These are phyloP conservation scores for Pyxicephalus adspersus DNA, from an alignment of 2,113 vertebrate species.

Conservation along the genomic window DNA sequence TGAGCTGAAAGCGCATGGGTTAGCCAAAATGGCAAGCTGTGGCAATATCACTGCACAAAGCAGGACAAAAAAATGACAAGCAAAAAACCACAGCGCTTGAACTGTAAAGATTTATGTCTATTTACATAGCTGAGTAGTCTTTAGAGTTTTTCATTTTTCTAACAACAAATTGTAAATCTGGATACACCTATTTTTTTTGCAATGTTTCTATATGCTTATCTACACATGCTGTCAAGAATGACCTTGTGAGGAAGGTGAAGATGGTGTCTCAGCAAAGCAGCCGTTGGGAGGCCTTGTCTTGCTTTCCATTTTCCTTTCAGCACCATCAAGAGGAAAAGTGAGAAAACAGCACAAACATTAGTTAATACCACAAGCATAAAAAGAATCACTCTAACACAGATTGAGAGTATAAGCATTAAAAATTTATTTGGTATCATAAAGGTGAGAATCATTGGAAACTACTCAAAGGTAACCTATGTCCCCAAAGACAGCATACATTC, in stretches of 20 bases:
- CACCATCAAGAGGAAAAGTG: constrained; percentile 92
- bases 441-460: constrained; percentile 22
- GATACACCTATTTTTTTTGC: constrained; percentile 29
- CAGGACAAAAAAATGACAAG: background rate
- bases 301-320: constrained; percentile 88
- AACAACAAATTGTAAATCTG: background rate
- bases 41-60: background rate
- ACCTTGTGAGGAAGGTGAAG: constrained; percentile 91
- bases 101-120: background rate
- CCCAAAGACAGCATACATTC: constrained; percentile 26
- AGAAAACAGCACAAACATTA: constrained; percentile 93
- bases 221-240: constrained; percentile 94
- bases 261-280: constrained; percentile 90
- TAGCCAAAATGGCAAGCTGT: background rate
- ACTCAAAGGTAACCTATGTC: constrained; percentile 6
- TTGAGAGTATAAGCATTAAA: constrained; percentile 63
- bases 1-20: background rate
- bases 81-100: background rate
- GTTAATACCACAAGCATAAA: constrained; percentile 78
- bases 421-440: constrained; percentile 45
- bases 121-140: no score
- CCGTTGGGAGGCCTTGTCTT: constrained; percentile 86
- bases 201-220: constrained; percentile 80
- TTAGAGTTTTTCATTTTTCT: no score
- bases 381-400: constrained; percentile 77